Evolutionary conservation across 2,797 vertebrate species (phyloP), one percentile per base, ranked within the genome.

Genomic region (Silurus aristotelis): DNA sequence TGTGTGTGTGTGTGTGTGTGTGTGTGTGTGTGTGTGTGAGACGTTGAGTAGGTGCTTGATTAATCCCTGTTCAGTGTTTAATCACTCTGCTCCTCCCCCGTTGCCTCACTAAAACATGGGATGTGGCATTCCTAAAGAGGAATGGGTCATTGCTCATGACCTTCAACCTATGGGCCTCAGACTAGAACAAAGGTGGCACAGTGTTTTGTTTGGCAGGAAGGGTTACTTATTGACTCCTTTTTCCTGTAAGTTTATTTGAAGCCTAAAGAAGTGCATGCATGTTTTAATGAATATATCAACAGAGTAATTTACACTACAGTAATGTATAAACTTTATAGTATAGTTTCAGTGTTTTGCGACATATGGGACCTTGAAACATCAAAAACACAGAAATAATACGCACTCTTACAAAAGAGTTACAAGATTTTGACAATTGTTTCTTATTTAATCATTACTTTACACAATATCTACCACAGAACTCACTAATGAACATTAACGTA

Each of bases 121-220:
- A 93, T 91, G 89, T 89, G 92, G 87, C 90, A 56, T 94, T 92
- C 91, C 88, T 93, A 93, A 93, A 93, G 92, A 90, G 87, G 87
- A 60, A 48, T 48, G 90, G 92, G 94, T 95, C 92, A 92, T 46
- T 76, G 89, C 91, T 90, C 92, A 91, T 93, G 90, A 94, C 93
- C 93, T 93, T 88, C 91, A 90, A 93, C 93, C 93, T 80, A 77
- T 90, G 89, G 87, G 89, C 90, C 86, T 82, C 88, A 87, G 86
- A 84, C 86, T 84, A 52, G 83, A 89, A 94, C 92, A 93, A 93
- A 93, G 86, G 84, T 84, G 7, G 20, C 71, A 88, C 89, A 94
- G 87, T 84, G 84, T n/a, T 66, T 60, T 58, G 56, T 79, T 68
- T 27, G 43, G 67, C 22, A 63, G 77, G 52, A 83, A 80, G n/a